These are phyloP conservation scores for Leptinotarsa undecemlineata DNA, from an alignment of 1,140 invertebrate genomes.

Conservation along the genomic window DNA sequence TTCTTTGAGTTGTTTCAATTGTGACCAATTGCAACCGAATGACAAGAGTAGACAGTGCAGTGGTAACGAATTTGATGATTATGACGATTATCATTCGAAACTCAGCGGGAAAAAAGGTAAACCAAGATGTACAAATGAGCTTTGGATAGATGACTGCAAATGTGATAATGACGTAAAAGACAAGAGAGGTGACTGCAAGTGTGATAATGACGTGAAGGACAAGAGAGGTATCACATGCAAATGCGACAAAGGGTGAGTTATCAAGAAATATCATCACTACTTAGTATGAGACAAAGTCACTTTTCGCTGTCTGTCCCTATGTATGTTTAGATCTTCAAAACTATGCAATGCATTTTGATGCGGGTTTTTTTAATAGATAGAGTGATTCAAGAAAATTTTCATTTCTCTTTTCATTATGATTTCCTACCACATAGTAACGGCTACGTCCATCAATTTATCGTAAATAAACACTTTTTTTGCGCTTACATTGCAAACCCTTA, in stretches of 20 bases:
- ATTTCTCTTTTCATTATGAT: too few species aligned
- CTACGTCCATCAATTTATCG: too few species aligned
- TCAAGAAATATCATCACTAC: too few species aligned
- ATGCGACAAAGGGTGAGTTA: conserved; percentile 37
- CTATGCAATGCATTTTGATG: too few species aligned
- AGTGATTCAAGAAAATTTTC: too few species aligned
- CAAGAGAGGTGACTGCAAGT: conserved; percentile 42
- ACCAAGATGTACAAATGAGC: conserved; percentile 36
- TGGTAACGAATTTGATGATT: neutral
- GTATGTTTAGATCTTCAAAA: too few species aligned
- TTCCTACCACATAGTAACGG: too few species aligned
- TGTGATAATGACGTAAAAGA: conserved; percentile 40
- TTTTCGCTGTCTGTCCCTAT: too few species aligned
- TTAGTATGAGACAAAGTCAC: neutral
- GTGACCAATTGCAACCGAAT: conserved; percentile 35
- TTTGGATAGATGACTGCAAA: conserved; percentile 45
- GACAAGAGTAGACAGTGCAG: conserved; percentile 4
- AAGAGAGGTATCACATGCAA: conserved; percentile 38
- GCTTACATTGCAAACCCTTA: too few species aligned
- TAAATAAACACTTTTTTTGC: too few species aligned
- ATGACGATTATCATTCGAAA: conserved; percentile 7
- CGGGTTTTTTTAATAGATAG: too few species aligned
- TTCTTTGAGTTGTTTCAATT: conserved; percentile 35
- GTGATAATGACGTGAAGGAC: conserved; percentile 40
- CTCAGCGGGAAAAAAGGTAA: conserved; percentile 30